Conservation (phyloP, 2,888 invertebrate genomes). For the Meganola albula region DNA sequence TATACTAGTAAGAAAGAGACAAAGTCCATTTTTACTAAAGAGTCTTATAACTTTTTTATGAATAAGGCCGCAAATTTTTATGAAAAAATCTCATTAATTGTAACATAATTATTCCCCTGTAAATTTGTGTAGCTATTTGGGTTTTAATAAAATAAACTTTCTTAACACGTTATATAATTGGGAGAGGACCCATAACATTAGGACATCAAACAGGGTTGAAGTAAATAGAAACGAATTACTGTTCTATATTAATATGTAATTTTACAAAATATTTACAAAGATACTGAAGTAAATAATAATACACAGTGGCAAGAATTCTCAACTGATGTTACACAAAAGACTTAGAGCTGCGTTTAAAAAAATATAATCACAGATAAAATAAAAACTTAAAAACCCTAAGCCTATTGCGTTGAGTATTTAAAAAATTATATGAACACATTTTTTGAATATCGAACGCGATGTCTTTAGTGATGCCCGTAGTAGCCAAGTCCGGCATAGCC, state of each 20-base stretch:
- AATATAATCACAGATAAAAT: constrained; percentile 20
- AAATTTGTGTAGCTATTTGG: no score
- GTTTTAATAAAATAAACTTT: no score
- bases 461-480: constrained; percentile 46
- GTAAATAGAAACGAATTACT: no score
- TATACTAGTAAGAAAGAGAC: no score
- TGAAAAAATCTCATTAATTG: no score
- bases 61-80: no score
- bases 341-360: not conserved
- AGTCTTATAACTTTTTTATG: no score
- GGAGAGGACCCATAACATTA: no score
- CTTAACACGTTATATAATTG: no score
- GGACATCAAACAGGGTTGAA: no score
- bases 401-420: constrained; percentile 28
- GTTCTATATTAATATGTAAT: constrained; percentile 15
- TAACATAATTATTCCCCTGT: no score
- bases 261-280: constrained; percentile 53
- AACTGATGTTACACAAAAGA: constrained; percentile 1
- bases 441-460: constrained; percentile 6
- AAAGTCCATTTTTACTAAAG: no score
- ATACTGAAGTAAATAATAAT: constrained; percentile 36
- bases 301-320: constrained; percentile 20
- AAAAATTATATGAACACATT: constrained; percentile 16
- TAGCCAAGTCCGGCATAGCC: constrained; percentile 34
- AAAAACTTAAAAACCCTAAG: constrained; percentile 13